phyloP scores from a whole-genome alignment of 2,888 invertebrate genomes.

The Lepidochrysops patricia region DNA sequence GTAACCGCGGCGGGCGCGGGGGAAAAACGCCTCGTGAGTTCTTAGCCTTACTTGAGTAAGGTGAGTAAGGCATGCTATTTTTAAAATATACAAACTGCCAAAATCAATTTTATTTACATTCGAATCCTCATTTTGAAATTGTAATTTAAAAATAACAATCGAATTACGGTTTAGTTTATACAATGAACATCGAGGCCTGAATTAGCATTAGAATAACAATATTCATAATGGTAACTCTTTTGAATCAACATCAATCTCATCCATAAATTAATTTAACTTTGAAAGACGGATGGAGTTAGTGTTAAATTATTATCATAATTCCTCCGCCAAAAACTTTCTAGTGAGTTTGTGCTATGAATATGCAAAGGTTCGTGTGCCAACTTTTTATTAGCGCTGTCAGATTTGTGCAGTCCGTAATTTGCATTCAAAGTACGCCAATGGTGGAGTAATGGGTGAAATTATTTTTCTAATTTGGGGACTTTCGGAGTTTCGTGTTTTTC shows the following conservation, averaged over 20 bases:
- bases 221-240: not conserved
- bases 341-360: conserved; percentile 65
- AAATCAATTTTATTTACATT: not conserved
- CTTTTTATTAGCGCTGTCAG: conserved; percentile 64
- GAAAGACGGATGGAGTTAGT: conserved; percentile 61
- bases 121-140: not conserved
- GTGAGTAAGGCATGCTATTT: too few relatives aligned
- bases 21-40: too few relatives aligned
- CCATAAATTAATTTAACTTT: conserved; percentile 32
- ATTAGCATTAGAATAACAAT: not conserved
- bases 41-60: too few relatives aligned
- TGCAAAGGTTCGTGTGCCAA: conserved; percentile 62
- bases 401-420: conserved; percentile 55
- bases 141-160: not conserved
- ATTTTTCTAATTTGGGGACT: not conserved
- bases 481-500: not conserved
- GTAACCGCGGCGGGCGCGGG: too few relatives aligned
- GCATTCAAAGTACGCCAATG: conserved; percentile 37
- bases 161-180: not conserved
- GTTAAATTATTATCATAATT: conserved; percentile 70
- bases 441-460: not conserved
- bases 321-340: conserved; percentile 69
- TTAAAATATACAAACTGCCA: not conserved
- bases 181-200: not conserved
- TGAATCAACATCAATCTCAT: not conserved